Evolutionary conservation across 1,140 invertebrate genomes (phyloP).

Genomic region (Heliconius congener): DNA sequence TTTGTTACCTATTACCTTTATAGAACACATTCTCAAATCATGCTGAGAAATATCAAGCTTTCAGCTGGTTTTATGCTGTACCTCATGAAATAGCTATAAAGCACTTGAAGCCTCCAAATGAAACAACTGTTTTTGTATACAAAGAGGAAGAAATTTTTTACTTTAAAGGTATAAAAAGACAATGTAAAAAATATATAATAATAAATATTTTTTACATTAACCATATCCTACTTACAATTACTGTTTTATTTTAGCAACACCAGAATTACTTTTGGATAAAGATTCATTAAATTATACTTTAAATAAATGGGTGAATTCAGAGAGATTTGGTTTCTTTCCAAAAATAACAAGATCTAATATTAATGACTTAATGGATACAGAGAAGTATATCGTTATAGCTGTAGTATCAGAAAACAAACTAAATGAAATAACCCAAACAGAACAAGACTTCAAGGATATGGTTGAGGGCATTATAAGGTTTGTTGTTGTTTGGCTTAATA

Average conservation of each 20-base stretch:
- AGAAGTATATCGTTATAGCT: conserved; percentile 92
- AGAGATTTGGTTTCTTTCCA: conserved; percentile 95
- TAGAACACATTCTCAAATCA: conserved; percentile 88
- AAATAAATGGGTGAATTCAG: conserved; percentile 93
- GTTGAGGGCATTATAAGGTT: conserved; percentile 89
- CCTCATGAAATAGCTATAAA: conserved; percentile 85
- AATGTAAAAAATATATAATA: conserved; percentile 6
- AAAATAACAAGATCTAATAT: conserved; percentile 93
- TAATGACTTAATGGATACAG: conserved; percentile 90
- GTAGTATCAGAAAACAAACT: conserved; percentile 94
- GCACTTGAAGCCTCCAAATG: conserved; percentile 85
- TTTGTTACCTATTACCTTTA: conserved; percentile 24
- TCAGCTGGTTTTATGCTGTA: conserved; percentile 92
- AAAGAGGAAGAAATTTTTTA: conserved; percentile 85
- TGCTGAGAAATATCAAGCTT: conserved; percentile 89
- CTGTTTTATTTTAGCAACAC: conserved; percentile 61
- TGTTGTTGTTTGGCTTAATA: background rate
- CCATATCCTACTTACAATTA: background rate
- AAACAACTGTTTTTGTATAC: conserved; percentile 90
- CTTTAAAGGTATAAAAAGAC: conserved; percentile 55
- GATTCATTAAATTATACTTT: conserved; percentile 85
- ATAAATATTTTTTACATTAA: background rate
- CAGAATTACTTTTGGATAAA: conserved; percentile 77
- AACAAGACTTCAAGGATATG: conserved; percentile 92
- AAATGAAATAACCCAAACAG: conserved; percentile 89